Evolutionary conservation across 2,888 invertebrate species (phyloP).

Genomic region (Lithophane socia): DNA sequence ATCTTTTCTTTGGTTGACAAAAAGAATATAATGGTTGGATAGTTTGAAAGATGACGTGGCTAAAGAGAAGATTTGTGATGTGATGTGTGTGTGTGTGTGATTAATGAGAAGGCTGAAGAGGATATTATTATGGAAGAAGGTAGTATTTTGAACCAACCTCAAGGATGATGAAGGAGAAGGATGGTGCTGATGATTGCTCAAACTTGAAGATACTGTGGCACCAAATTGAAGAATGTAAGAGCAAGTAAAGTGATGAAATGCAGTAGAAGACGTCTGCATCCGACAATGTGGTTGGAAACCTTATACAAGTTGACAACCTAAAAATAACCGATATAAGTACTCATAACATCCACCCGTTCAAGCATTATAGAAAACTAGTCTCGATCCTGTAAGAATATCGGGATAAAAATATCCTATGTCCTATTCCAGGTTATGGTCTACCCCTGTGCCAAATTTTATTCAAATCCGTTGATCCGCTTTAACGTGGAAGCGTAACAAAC

Average conservation of each 20-base stretch:
- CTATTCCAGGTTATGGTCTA: no score
- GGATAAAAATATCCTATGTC: no score
- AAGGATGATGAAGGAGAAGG: neutral
- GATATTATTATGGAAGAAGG: neutral
- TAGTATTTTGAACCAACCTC: neutral
- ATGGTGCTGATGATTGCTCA: neutral
- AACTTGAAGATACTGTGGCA: neutral
- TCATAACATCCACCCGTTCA: neutral
- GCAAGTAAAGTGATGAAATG: neutral
- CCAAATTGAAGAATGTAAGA: neutral
- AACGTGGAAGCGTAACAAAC: no score
- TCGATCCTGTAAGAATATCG: no score
- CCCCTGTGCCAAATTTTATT: no score
- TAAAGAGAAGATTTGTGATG: neutral
- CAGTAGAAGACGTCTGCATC: neutral
- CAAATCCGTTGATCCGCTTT: no score
- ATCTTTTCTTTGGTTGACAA: no score
- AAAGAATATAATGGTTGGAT: no score
- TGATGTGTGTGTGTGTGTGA: no score
- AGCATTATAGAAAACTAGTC: neutral
- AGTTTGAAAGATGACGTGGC: neutral
- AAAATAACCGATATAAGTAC: neutral
- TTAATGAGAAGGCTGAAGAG: neutral
- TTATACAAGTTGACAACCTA: neutral
- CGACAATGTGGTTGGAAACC: neutral